Evolutionary conservation across 2,797 vertebrate species (phyloP), one percentile per base, ranked within the genome.

Genomic region (Pygocentrus nattereri): DNA sequence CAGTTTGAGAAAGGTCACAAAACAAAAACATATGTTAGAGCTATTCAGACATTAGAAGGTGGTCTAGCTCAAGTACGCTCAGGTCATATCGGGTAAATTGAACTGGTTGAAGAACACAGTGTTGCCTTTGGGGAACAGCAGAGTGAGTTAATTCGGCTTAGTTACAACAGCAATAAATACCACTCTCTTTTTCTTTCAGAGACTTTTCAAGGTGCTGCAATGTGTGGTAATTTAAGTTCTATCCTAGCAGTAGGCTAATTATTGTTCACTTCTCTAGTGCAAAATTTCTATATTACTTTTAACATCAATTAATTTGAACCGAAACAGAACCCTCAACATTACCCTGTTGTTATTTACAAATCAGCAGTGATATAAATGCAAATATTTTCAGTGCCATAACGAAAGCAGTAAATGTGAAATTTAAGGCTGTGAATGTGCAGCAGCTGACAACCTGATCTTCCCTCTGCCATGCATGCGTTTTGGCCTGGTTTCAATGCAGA

Each of bases 381-480:
- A 72, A 72, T 19, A 52, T 71, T 56, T 38, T 25, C 21, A 58
- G 52, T 41, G 54, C 30, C 8, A 25, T 16, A 12, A 4, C 11
- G 5, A 47, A n/a, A 23, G 67, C 44, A 69, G 67, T 69, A 47
- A 80, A 74, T 69, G 25, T 61, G 11, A 72, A 49, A 76, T 71
- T 38, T 49, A 78, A 49, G n/a, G 54, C 30, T 70, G 74, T 31
- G n/a, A 74, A 81, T 81, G 58, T 76, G 18, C 18, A 67, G 52
- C 38, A 25, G 54, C 61, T 62, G 30, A 34, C 31, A 38, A 62
- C 25, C 23, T 79, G 64, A 47, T 81, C 10, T 25, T 56, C 23
- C 79, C 27, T 49, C 81, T 85, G 82, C 83, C 82, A 68, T 81
- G 74, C 71, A 76, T 49, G 84, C 47, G 47, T 86, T 87, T 82